Evolutionary conservation across 2,888 invertebrate genomes (phyloP).

Genomic region (Sipha maydis): DNA sequence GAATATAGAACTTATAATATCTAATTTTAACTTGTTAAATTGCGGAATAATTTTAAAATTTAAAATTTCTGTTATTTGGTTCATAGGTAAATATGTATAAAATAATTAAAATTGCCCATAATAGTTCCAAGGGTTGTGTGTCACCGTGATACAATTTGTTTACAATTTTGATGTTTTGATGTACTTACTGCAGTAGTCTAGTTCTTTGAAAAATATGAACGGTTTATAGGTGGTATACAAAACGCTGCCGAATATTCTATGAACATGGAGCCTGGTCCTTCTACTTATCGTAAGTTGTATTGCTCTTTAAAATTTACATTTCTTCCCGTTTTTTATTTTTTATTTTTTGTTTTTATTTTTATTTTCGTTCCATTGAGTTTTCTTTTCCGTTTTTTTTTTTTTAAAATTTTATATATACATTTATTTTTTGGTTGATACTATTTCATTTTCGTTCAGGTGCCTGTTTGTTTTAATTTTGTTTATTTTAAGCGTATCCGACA

Average conservation of each 20-base stretch:
- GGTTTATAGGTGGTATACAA: slow-evolving; percentile 62
- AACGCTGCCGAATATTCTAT: slow-evolving; percentile 62
- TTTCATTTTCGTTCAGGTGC: slow-evolving; percentile 62
- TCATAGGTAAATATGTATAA: slow-evolving; percentile 25
- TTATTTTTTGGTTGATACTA: slow-evolving; percentile 49
- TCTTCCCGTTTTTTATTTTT: slow-evolving; percentile 50
- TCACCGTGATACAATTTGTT: slow-evolving; percentile 56
- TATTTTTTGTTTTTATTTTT: slow-evolving; percentile 37
- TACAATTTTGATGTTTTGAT: slow-evolving; percentile 62
- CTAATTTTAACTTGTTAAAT: slow-evolving; percentile 33
- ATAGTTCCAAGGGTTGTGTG: slow-evolving; percentile 61
- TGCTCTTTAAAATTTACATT: slow-evolving; percentile 59
- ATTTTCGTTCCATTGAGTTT: slow-evolving; percentile 61
- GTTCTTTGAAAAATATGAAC: slow-evolving; percentile 62
- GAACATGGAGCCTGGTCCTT: slow-evolving; percentile 62
- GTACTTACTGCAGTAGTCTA: slow-evolving; percentile 61
- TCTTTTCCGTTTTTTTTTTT: slow-evolving; percentile 45
- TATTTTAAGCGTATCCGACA: slow-evolving; percentile 61
- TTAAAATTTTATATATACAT: slow-evolving; percentile 23
- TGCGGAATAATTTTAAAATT: slow-evolving; percentile 1
- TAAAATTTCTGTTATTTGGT: slow-evolving; percentile 42
- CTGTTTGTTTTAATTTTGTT: slow-evolving; percentile 62
- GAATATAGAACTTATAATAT: slow-evolving; percentile 20
- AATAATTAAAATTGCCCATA: slow-evolving; percentile 41
- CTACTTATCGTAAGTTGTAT: slow-evolving; percentile 62